Evolutionary conservation across 2,888 invertebrate genomes (phyloP), one percentile per base, ranked within the genome.

Genomic region (Seira ritae): DNA sequence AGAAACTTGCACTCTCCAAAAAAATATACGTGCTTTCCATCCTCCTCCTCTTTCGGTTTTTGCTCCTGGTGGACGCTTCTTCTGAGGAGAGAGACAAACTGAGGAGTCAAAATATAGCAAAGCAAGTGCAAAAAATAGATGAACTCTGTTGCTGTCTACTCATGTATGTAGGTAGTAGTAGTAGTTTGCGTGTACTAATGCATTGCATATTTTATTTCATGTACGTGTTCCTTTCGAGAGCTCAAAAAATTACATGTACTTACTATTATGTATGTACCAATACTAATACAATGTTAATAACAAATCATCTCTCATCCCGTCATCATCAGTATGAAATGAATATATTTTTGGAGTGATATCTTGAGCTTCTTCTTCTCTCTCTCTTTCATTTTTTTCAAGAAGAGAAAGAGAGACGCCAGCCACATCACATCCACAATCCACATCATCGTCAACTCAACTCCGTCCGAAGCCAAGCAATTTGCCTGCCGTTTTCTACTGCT

Each of bases 381-480:
- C 8, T 31, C 31, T 31, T 31, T 8, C 31, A 31, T 31, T 31
- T n/a, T n/a, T n/a, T n/a, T 31, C 31, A 31, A 31, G 17, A 17
- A 55, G 55, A 55, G 55, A 55, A 55, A 55, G 55, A 55, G 15
- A 55, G 55, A 55, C 55, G 55, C 55, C 55, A 55, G 55, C 55
- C 55, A n/a, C 55, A 55, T 55, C 55, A 55, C 17, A 12, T 12
- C 42, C 55, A 15, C 55, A 3, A 55, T 3, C 55, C 55, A n/a
- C 55, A 55, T 55, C 55, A 55, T 12, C n/a, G 55, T 55, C 55
- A 31, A 31, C 31, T 31, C n/a, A n/a, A n/a, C n/a, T n/a, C n/a
- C n/a, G n/a, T n/a, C 31, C 8, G 31, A 31, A 31, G 31, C 31
- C 31, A 31, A 31, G 31, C 31, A 31, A 31, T 31, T 31, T 31